phyloP scores from a whole-genome alignment of 2,797 vertebrate genomes.

The Falco biarmicus region DNA sequence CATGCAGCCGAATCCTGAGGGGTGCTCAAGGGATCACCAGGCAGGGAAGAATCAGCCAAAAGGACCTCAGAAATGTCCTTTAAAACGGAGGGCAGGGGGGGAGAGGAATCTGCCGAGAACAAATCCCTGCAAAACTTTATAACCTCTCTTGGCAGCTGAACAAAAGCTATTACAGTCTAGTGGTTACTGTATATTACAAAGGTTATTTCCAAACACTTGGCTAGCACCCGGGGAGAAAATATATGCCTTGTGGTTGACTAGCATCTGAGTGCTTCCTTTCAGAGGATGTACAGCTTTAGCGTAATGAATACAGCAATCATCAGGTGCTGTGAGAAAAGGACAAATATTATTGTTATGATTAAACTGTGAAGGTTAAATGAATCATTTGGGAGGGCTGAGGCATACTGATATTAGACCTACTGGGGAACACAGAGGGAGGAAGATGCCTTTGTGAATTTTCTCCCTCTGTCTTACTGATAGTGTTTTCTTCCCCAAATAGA shows the following conservation, averaged over 20 bases:
- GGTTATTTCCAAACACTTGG: conserved; percentile 49
- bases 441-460: neutral
- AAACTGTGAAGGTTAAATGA: conserved; percentile 34
- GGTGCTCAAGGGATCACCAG: neutral
- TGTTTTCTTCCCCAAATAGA: neutral
- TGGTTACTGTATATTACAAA: neutral
- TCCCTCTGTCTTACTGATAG: neutral
- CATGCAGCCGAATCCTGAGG: neutral
- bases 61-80: neutral
- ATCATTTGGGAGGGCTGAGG: neutral
- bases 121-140: conserved; percentile 12
- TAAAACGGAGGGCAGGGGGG: neutral
- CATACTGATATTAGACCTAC: neutral
- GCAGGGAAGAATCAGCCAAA: neutral
- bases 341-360: conserved; percentile 41
- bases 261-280: neutral
- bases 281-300: neutral
- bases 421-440: neutral
- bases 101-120: neutral
- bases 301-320: conserved; percentile 22
- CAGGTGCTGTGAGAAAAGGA: conserved; percentile 11
- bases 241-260: conserved; percentile 14
- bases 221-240: conserved; percentile 32
- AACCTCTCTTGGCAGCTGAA: neutral
- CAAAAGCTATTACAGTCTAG: neutral